Percentiles rank a stretch among this genome's conserved stretches.
Evolutionary conservation across 2,797 vertebrate genomes (phyloP).

Genomic region (Leuciscus waleckii): DNA sequence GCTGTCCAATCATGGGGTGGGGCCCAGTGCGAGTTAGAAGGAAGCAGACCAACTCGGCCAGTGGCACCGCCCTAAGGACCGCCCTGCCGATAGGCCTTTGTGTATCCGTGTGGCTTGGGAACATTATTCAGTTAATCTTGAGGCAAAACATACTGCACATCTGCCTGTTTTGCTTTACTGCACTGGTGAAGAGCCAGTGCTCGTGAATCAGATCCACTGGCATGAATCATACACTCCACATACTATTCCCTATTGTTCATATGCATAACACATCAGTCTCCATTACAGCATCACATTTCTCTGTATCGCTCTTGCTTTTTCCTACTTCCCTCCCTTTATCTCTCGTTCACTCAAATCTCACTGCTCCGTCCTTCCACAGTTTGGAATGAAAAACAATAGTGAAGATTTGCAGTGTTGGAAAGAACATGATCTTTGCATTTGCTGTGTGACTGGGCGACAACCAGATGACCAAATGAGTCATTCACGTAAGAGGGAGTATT

Average conservation of each 20-base stretch:
- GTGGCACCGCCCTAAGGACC: background rate
- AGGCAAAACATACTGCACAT: slow-evolving; percentile 24
- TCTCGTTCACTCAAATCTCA: background rate
- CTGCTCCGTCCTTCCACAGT: background rate
- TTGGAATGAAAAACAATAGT: slow-evolving; percentile 59
- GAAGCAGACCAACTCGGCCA: background rate
- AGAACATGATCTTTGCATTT: slow-evolving; percentile 56
- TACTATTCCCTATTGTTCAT: slow-evolving; percentile 37
- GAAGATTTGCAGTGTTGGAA: slow-evolving; percentile 59
- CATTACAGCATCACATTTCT: slow-evolving; percentile 49
- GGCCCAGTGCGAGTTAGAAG: background rate
- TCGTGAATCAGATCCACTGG: slow-evolving; percentile 36
- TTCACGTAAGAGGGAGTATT: background rate
- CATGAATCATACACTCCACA: slow-evolving; percentile 51
- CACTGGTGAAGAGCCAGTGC: background rate
- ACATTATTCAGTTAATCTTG: background rate
- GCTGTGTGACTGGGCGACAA: slow-evolving; percentile 4
- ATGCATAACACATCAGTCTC: slow-evolving; percentile 42
- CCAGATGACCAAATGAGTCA: background rate
- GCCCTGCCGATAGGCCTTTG: background rate
- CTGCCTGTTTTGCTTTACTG: slow-evolving; percentile 16
- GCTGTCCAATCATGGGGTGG: background rate
- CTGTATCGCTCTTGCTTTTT: slow-evolving; percentile 1
- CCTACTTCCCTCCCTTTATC: background rate
- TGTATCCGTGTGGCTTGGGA: background rate